A percentile compares a stretch with the other conserved stretches of the same genome.
These are phyloP conservation scores for Drosophila bipectinata DNA, from an alignment of 1,140 invertebrate species.

Conservation along the genomic window DNA sequence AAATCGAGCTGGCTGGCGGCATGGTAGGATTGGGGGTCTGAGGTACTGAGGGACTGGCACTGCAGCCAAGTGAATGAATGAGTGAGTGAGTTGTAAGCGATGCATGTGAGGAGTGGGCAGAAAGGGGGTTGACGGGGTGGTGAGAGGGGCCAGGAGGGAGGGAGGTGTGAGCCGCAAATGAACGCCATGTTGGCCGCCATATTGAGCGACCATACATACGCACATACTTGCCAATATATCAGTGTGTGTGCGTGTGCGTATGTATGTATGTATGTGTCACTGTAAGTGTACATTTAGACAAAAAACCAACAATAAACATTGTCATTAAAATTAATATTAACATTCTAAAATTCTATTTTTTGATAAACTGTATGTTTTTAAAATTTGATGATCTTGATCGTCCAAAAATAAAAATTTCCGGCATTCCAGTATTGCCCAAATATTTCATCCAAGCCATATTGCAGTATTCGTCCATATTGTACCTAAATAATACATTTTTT, in stretches of 20 bases:
- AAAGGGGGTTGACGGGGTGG: neutral
- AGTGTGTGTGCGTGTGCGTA: slow-evolving; percentile 16
- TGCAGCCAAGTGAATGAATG: slow-evolving; percentile 62
- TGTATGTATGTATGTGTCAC: slow-evolving; percentile 11
- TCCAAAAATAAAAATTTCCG: too few relatives aligned
- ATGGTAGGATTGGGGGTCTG: neutral
- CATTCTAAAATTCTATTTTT: neutral
- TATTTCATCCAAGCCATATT: too few relatives aligned
- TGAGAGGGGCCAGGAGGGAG: slow-evolving; percentile 1
- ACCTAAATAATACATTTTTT: too few relatives aligned
- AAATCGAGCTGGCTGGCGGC: slow-evolving; percentile 55
- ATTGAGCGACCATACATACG: slow-evolving; percentile 67
- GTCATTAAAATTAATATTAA: neutral
- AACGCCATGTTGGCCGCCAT: slow-evolving; percentile 81
- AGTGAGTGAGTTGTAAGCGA: slow-evolving; percentile 54
- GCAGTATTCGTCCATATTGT: too few relatives aligned
- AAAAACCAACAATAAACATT: neutral
- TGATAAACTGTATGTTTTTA: too few relatives aligned
- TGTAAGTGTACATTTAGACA: neutral
- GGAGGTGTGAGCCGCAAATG: slow-evolving; percentile 71
- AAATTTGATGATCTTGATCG: too few relatives aligned
- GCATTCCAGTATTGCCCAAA: too few relatives aligned
- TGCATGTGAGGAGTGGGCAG: slow-evolving; percentile 6
- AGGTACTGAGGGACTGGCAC: neutral
- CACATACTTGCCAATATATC: slow-evolving; percentile 34